Evolutionary conservation across 2,888 invertebrate genomes (phyloP).

Genomic region (Suillia variegata): DNA sequence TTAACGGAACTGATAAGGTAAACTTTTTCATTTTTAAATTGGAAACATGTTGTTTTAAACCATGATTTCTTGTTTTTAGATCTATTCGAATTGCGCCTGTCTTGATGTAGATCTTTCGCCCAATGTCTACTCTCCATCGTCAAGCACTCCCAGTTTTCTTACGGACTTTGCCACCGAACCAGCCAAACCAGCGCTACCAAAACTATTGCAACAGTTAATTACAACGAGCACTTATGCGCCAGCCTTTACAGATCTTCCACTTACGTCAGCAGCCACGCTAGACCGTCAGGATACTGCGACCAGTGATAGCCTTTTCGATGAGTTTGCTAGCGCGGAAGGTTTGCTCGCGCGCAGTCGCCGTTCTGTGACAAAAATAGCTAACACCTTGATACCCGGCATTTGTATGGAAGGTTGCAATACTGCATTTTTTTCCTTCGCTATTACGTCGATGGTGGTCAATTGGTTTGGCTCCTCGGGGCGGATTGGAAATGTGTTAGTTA

Average conservation of each 20-base stretch:
- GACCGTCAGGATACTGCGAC: neutral
- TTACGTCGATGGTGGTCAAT: constrained; percentile 65
- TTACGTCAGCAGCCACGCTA: constrained; percentile 7
- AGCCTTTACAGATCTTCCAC: neutral
- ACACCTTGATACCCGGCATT: constrained; percentile 53
- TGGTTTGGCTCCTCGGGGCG: constrained; percentile 70
- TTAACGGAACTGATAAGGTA: constrained; percentile 45
- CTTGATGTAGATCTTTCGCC: constrained; percentile 5
- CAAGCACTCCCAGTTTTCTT: neutral
- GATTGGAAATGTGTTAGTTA: constrained; percentile 70
- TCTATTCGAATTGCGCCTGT: constrained; percentile 48
- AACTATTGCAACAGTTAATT: neutral
- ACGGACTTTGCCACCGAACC: too few relatives aligned
- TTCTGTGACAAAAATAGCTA: constrained; percentile 16
- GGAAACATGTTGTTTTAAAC: neutral
- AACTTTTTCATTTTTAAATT: neutral
- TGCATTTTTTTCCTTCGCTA: constrained; percentile 63
- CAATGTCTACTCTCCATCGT: too few relatives aligned
- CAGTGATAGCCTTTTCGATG: neutral
- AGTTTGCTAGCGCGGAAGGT: constrained; percentile 10
- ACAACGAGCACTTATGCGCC: neutral
- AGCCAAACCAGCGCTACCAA: constrained; percentile 13
- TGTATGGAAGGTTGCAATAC: constrained; percentile 63
- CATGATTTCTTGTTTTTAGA: constrained; percentile 35
- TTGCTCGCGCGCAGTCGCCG: constrained; percentile 21